phyloP scores from a whole-genome alignment of 1,140 invertebrate species.

The Diorhabda elongata region DNA sequence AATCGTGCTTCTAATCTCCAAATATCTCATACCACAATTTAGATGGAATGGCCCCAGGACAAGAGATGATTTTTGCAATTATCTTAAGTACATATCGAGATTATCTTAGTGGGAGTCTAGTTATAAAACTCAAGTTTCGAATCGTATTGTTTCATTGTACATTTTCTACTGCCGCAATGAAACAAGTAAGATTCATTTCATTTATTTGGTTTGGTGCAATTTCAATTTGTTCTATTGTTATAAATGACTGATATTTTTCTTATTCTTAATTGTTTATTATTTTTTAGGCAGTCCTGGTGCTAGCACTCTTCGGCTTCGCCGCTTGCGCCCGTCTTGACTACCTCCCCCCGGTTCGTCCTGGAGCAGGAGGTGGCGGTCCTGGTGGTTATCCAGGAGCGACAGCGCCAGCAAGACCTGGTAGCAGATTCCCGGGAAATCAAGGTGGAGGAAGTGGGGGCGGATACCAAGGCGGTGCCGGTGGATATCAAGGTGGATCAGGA shows the following conservation, averaged over 20 bases:
- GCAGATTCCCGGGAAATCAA: background rate
- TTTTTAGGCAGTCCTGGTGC: constrained; percentile 8
- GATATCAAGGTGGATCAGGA: constrained; percentile 13
- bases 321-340: constrained; percentile 26
- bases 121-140: too few species aligned
- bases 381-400: constrained; percentile 10
- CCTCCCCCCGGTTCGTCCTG: constrained; percentile 21
- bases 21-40: too few species aligned
- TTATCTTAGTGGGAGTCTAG: too few species aligned
- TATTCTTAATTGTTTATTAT: constrained; percentile 5
- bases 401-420: constrained; percentile 3
- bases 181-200: too few species aligned
- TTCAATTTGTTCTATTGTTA: too few species aligned
- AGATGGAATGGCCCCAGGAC: too few species aligned
- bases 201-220: too few species aligned
- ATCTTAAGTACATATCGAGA: too few species aligned
- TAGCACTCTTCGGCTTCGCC: constrained; percentile 23
- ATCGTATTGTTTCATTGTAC: too few species aligned
- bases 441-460: constrained; percentile 12
- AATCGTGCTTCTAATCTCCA: too few species aligned
- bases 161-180: too few species aligned
- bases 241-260: background rate
- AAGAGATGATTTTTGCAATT: too few species aligned
- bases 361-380: constrained; percentile 11
- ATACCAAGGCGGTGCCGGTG: constrained; percentile 15